phyloP scores from a whole-genome alignment of 2,113 vertebrate species.

The Mastomys coucha region DNA sequence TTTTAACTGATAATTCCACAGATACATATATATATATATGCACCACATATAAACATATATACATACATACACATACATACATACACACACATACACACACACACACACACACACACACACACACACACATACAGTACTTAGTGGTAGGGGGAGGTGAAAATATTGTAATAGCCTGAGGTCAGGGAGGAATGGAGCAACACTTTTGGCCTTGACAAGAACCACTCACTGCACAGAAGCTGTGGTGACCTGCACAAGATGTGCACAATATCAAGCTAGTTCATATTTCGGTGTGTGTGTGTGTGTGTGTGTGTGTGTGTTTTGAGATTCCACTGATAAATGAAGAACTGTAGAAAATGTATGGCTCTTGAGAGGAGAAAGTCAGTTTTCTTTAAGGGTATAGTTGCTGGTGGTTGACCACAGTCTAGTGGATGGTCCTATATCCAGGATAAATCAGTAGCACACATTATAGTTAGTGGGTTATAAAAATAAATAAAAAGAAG shows the following conservation, averaged over 20 bases:
- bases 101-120: too few species aligned
- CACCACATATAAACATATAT: background rate
- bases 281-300: background rate
- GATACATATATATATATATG: too few species aligned
- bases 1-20: too few species aligned
- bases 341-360: background rate
- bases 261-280: background rate
- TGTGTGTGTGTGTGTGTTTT: background rate
- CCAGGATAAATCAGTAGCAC: background rate
- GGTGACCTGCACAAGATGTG: too few species aligned
- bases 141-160: background rate
- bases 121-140: too few species aligned
- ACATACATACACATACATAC: background rate
- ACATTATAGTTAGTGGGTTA: background rate
- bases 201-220: background rate
- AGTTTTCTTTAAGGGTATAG: background rate
- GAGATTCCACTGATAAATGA: background rate
- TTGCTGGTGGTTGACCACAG: background rate
- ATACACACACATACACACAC: too few species aligned
- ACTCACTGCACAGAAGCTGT: too few species aligned
- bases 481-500: background rate
- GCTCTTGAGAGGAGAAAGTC: background rate
- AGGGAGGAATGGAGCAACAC: background rate
- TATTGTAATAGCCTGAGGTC: too few species aligned
- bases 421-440: background rate